These are phyloP conservation scores for Hirudinaria manillensis DNA, from an alignment of 2,888 invertebrate genomes.

Conservation along the genomic window DNA sequence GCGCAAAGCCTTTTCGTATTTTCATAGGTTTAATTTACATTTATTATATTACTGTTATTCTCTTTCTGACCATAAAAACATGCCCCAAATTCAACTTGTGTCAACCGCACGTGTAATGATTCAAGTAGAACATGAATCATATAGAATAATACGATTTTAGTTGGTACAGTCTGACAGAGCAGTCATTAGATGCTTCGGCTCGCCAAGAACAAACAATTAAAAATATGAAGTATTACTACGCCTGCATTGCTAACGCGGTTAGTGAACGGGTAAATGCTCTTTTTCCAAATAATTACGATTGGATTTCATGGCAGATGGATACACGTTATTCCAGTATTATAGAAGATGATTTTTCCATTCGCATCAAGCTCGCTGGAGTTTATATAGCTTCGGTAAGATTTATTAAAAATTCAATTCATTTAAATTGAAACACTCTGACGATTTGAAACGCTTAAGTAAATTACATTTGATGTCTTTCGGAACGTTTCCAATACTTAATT, in stretches of 20 bases:
- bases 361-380: conserved; percentile 44
- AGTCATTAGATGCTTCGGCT: background rate
- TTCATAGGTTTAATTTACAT: too few species aligned
- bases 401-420: too few species aligned
- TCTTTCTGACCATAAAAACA: too few species aligned
- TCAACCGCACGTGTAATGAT: too few species aligned
- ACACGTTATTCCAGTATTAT: conserved; percentile 42
- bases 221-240: conserved; percentile 36
- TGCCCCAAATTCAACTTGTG: too few species aligned
- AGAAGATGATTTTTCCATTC: conserved; percentile 41
- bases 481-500: background rate
- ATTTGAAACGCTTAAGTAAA: background rate
- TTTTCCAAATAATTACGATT: background rate
- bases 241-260: conserved; percentile 37
- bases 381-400: conserved; percentile 44
- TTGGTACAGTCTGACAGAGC: background rate
- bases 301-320: conserved; percentile 41
- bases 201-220: conserved; percentile 33
- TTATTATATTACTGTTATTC: too few species aligned
- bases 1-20: too few species aligned
- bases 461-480: background rate
- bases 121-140: too few species aligned
- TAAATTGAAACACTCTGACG: too few species aligned
- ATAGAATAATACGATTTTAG: background rate
- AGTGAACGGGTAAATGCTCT: background rate